phyloP scores from a whole-genome alignment of 2,113 vertebrate species.

The Bettongia penicillata region DNA sequence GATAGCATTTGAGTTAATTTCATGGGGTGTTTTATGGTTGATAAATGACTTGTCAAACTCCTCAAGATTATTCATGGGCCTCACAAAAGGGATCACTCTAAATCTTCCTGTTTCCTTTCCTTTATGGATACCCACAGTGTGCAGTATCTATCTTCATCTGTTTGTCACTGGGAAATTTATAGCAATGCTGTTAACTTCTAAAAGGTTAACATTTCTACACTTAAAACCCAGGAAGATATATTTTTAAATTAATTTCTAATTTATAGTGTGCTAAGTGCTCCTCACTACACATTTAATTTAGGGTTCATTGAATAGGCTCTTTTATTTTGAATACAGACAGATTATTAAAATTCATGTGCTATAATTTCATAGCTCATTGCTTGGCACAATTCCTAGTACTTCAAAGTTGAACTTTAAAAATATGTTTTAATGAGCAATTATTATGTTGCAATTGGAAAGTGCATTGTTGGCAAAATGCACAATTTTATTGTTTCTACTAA shows the following conservation, averaged over 20 bases:
- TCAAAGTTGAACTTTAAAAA: constrained; percentile 58
- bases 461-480: constrained; percentile 34
- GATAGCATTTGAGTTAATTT: constrained; percentile 53
- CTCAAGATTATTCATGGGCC: constrained; percentile 62
- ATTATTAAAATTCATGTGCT: constrained; percentile 58
- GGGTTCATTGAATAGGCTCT: constrained; percentile 49
- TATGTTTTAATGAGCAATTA: constrained; percentile 61
- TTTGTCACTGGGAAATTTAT: constrained; percentile 67
- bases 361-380: constrained; percentile 15
- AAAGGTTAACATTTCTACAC: constrained; percentile 67
- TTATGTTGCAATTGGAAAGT: constrained; percentile 41
- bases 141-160: constrained; percentile 64
- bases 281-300: constrained; percentile 63
- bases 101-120: constrained; percentile 58
- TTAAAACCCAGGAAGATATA: constrained; percentile 41
- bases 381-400: constrained; percentile 39
- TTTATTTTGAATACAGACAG: constrained; percentile 61
- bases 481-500: constrained; percentile 2
- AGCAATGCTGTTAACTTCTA: constrained; percentile 66
- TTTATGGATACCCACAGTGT: constrained; percentile 64
- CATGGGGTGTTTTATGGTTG: constrained; percentile 66
- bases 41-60: constrained; percentile 71
- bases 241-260: constrained; percentile 57
- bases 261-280: constrained; percentile 59
- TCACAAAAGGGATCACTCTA: constrained; percentile 62